Conservation (phyloP, 2,797 vertebrate genomes). For the Erethizon dorsatum region DNA sequence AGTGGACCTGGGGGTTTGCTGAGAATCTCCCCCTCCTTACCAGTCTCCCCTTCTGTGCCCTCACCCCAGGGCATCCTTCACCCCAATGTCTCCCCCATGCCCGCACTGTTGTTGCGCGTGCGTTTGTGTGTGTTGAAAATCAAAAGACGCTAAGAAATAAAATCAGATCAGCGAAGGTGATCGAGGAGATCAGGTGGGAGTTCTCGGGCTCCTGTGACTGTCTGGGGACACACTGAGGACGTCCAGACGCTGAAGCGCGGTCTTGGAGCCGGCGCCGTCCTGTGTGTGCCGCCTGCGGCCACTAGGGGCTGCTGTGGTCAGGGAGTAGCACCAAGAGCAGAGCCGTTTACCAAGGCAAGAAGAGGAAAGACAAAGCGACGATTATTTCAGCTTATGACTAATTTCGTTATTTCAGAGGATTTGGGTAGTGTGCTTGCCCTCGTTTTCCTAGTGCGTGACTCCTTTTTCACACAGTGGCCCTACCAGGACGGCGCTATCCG, state of each 20-base stretch:
- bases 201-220: fast-evolving
- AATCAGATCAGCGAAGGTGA: neutral
- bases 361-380: conserved; percentile 57
- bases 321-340: conserved; percentile 6
- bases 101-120: neutral
- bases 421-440: neutral
- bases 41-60: neutral
- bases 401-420: conserved; percentile 1
- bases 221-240: neutral
- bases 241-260: too few relatives aligned
- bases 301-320: conserved; percentile 84
- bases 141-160: conserved; percentile 36
- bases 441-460: neutral
- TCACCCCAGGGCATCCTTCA: neutral
- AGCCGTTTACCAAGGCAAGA: neutral
- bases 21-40: neutral
- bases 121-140: neutral
- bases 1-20: neutral
- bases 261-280: neutral
- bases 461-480: neutral
- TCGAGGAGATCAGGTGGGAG: neutral
- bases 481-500: neutral
- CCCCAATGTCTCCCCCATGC: fast-evolving
- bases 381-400: conserved; percentile 33
- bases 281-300: conserved; percentile 41